These are phyloP conservation scores for Eubasilissa regina DNA, from an alignment of 1,140 invertebrate species.

Conservation along the genomic window DNA sequence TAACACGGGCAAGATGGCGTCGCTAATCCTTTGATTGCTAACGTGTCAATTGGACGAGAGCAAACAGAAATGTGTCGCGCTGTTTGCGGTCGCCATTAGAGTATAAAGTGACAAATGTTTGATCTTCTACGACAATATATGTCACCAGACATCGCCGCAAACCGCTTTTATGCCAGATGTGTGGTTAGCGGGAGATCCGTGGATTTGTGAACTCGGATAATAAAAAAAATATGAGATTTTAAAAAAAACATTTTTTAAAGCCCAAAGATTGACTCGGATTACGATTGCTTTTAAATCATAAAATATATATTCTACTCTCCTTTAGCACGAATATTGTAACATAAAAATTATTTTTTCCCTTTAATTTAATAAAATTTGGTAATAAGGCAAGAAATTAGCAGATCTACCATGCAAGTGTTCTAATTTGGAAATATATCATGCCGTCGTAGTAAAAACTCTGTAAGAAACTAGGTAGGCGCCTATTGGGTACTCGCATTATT, in stretches of 20 bases:
- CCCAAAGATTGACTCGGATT: background rate
- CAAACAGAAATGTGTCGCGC: slow-evolving; percentile 39
- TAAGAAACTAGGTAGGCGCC: too few relatives aligned
- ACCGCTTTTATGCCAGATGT: background rate
- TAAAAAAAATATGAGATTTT: background rate
- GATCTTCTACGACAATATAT: slow-evolving; percentile 32
- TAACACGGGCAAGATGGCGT: slow-evolving; percentile 41
- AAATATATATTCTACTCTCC: too few relatives aligned
- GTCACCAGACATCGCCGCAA: slow-evolving; percentile 27
- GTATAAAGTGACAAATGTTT: slow-evolving; percentile 36
- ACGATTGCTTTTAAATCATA: too few relatives aligned
- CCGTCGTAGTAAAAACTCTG: too few relatives aligned
- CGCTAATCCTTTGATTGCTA: slow-evolving; percentile 45
- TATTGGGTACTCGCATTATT: too few relatives aligned
- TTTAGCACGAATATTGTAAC: too few relatives aligned
- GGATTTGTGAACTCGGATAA: background rate
- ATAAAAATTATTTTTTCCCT: too few relatives aligned
- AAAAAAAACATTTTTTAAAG: background rate
- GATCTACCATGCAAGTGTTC: too few relatives aligned
- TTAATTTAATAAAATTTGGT: too few relatives aligned
- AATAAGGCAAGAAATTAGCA: too few relatives aligned
- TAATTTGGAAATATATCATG: too few relatives aligned
- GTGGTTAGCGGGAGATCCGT: background rate
- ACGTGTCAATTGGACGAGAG: slow-evolving; percentile 23
- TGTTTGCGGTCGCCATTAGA: slow-evolving; percentile 26